A percentile compares a stretch with the other conserved stretches of the same genome.
Conservation (phyloP, 2,888 invertebrate genomes). For the Baccha elongata region DNA sequence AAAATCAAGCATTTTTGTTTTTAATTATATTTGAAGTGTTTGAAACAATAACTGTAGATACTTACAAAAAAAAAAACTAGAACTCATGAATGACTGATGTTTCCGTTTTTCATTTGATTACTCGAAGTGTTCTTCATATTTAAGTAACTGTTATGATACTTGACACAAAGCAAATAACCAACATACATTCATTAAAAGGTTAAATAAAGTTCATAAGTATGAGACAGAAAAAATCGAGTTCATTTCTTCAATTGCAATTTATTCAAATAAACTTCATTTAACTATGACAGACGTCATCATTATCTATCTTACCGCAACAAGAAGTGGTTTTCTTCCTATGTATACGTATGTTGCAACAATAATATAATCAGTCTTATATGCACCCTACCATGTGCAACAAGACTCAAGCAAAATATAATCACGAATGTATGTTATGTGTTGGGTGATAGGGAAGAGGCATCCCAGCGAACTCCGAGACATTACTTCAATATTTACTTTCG, state of each 20-base stretch:
- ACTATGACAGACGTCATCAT: slow-evolving; percentile 40
- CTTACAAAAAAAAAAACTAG: no score
- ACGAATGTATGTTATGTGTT: not conserved
- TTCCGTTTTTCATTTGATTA: not conserved
- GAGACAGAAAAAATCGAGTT: slow-evolving; percentile 24
- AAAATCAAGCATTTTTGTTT: no score
- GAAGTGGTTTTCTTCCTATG: not conserved
- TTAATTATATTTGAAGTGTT: no score
- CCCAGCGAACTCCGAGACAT: slow-evolving; percentile 38
- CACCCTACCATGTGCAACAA: slow-evolving; percentile 38
- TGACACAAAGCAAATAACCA: not conserved
- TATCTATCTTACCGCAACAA: slow-evolving; percentile 18
- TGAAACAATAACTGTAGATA: no score
- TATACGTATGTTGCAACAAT: slow-evolving; percentile 21
- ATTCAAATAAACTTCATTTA: slow-evolving; percentile 39
- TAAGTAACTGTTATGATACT: no score
- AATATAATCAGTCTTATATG: not conserved
- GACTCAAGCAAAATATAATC: slow-evolving; percentile 18
- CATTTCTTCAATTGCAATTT: slow-evolving; percentile 42
- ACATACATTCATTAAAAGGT: slow-evolving; percentile 20
- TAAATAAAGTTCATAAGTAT: slow-evolving; percentile 33
- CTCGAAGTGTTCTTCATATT: not conserved
- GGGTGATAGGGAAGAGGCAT: not conserved
- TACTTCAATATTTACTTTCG: slow-evolving; percentile 53
- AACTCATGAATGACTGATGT: no score